Evolutionary conservation across 2,888 invertebrate genomes (phyloP).

Genomic region (Biston stratarius): DNA sequence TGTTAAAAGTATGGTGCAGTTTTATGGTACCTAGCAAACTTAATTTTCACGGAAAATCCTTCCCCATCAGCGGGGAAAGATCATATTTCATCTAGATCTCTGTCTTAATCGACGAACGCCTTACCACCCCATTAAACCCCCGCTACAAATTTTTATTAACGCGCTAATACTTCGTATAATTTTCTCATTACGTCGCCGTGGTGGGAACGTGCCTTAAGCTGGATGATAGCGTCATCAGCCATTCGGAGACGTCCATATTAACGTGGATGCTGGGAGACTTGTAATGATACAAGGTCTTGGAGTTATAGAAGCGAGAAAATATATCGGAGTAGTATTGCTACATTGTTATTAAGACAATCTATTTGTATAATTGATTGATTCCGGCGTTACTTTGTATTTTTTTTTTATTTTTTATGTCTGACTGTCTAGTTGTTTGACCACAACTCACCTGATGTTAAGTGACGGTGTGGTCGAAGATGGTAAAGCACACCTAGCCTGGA

Average conservation of each 20-base stretch:
- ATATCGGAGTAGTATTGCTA: no score
- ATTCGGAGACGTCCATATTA: constrained; percentile 48
- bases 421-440: no score
- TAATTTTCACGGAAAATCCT: not conserved
- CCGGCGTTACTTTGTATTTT: no score
- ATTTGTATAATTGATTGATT: no score
- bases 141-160: constrained; percentile 83
- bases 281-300: not conserved
- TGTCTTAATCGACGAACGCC: constrained; percentile 23
- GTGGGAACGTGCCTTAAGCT: constrained; percentile 62
- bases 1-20: no score
- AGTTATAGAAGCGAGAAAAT: not conserved
- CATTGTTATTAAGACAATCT: no score
- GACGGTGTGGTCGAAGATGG: no score
- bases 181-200: constrained; percentile 72
- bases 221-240: constrained; percentile 64
- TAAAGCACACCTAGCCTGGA: no score
- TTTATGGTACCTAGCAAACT: not conserved
- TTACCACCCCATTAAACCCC: constrained; percentile 57
- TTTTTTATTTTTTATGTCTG: no score
- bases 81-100: constrained; percentile 14
- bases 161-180: constrained; percentile 82
- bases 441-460: no score
- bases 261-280: constrained; percentile 48
- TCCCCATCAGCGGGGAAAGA: not conserved